phyloP scores from a whole-genome alignment of 2,797 vertebrate genomes.

The Denticeps clupeoides region DNA sequence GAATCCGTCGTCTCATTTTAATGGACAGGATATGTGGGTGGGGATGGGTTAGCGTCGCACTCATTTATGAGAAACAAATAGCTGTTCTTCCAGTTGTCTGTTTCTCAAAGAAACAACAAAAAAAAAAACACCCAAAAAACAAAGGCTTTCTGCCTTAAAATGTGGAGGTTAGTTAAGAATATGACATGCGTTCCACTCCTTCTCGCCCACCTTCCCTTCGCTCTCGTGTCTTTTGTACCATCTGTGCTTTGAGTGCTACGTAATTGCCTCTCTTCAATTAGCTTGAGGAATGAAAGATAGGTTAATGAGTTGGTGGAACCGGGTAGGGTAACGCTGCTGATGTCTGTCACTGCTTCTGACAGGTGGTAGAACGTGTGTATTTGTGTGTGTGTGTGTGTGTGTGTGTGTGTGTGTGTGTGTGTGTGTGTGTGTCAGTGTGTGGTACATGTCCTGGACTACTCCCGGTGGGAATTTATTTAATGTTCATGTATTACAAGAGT shows the following conservation, averaged over 20 bases:
- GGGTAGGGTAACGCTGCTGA: constrained; percentile 27
- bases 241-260: constrained; percentile 20
- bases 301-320: constrained; percentile 53
- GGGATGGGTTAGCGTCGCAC: too few species aligned
- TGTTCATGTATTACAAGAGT: too few species aligned
- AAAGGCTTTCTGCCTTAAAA: constrained; percentile 9
- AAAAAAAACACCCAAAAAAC: constrained; percentile 16
- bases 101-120: too few species aligned
- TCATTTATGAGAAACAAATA: constrained; percentile 57
- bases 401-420: constrained; percentile 2
- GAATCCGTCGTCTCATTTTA: constrained; percentile 43
- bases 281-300: constrained; percentile 45
- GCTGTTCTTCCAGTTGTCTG: too few species aligned
- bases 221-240: constrained; percentile 10
- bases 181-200: constrained; percentile 2
- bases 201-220: constrained; percentile 8
- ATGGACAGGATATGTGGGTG: too few species aligned
- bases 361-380: neutral
- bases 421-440: neutral
- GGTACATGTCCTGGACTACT: too few species aligned
- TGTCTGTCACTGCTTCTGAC: constrained; percentile 11
- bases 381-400: constrained; percentile 5
- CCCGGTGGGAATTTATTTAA: neutral
- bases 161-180: constrained; percentile 9
- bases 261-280: constrained; percentile 43